Base-by-base conservation (phyloP, 2,113 vertebrate genomes). In the Haplotaxodon microlepis region DNA sequence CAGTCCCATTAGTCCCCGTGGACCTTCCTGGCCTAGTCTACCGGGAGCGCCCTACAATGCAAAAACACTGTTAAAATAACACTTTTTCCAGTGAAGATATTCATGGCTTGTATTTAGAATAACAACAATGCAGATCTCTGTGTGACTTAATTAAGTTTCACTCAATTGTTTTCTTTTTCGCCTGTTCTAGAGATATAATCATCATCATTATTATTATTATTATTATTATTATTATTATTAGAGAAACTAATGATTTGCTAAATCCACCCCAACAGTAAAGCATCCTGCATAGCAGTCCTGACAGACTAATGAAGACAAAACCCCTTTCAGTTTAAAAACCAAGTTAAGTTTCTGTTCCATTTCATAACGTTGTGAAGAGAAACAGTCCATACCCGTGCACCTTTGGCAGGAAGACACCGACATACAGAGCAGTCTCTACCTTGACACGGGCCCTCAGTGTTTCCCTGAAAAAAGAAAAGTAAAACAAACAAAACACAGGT, bases 361-460 rank as follows among this genome's bases (percentile, higher is more conserved):
- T 81, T 57, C 54, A 59, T 42, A 59, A 42, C 3, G 2, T 31
- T 27, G 40, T 47, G 5, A 76, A 1, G 36, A 82, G 16, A 56
- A 79, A 31, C 10, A 13, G 17, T 42, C 40, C 90, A 47, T 93
- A 95, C 95, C 92, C 42, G 50, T 86, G 93, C 86, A 51, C 94
- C 95, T 93, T 95, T 95, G 17, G 88, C 91, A 66, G 91, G 86
- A 86, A 85, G 27, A 84, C 95, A 95, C 29, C 5, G 87, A 83
- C 94, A 95, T 14, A 40, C 54, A 53, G 89, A 89, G 82, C 94
- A 95, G 91, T 93, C 36, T 87, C 94, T 92, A 2, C 93, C 94
- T 24, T 92, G 16, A 83, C 94, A 95, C 8, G 81, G 89, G 2
- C 9, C 87, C 9, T 92, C 84, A 54, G 17, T 40, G 3, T 11